phyloP scores from a whole-genome alignment of 2,888 invertebrate genomes.

The Yponomeuta evonymella region DNA sequence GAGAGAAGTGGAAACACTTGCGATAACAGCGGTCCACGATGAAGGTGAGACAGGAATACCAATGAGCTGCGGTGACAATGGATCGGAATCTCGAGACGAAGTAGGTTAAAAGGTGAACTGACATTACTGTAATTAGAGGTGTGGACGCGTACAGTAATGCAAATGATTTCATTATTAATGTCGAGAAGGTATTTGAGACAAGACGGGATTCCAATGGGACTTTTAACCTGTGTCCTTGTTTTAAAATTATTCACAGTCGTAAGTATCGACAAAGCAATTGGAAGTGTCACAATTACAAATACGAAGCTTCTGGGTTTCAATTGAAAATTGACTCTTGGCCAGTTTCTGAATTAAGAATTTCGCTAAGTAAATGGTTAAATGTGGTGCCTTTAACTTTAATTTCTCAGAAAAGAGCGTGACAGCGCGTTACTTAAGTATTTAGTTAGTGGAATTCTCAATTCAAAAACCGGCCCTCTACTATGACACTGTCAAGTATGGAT shows the following conservation, averaged over 20 bases:
- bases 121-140: slow-evolving; percentile 61
- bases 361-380: too few relatives aligned
- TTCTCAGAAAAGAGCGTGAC: too few relatives aligned
- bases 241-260: neutral
- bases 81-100: slow-evolving; percentile 62
- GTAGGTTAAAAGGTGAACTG: slow-evolving; percentile 72
- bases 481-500: too few relatives aligned
- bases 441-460: too few relatives aligned
- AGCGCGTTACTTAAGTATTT: too few relatives aligned
- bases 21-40: slow-evolving; percentile 56
- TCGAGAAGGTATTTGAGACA: neutral
- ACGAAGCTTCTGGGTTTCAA: too few relatives aligned
- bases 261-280: too few relatives aligned
- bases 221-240: neutral
- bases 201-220: neutral
- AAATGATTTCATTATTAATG: slow-evolving; percentile 11
- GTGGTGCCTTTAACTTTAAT: too few relatives aligned
- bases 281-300: too few relatives aligned
- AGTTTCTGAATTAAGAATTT: too few relatives aligned
- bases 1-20: slow-evolving; percentile 56
- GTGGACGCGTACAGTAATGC: slow-evolving; percentile 13
- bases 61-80: slow-evolving; percentile 60
- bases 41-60: slow-evolving; percentile 39
- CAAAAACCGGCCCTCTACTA: too few relatives aligned
- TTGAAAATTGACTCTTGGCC: too few relatives aligned